phyloP scores from a whole-genome alignment of 2,888 invertebrate genomes.

The Busseola fusca region DNA sequence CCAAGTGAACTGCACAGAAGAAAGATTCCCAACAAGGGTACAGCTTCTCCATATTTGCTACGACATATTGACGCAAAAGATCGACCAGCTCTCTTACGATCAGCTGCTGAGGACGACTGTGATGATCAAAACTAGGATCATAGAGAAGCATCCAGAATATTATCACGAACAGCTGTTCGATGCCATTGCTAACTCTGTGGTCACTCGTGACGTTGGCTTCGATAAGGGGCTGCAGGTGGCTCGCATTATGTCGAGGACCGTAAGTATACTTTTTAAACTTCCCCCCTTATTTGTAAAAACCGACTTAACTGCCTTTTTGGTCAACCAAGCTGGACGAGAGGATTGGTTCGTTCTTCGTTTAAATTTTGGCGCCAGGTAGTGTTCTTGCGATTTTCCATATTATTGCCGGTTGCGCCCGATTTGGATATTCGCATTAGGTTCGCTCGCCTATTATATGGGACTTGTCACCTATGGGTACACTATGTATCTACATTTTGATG shows the following conservation, averaged over 20 bases:
- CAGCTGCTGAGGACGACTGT: constrained; percentile 87
- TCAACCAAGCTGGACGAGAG: not conserved
- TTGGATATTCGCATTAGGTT: not conserved
- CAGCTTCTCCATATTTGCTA: constrained; percentile 87
- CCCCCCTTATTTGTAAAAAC: not conserved
- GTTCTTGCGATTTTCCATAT: not conserved
- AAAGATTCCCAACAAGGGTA: constrained; percentile 78
- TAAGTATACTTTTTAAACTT: constrained; percentile 77
- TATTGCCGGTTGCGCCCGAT: no score
- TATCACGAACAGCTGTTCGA: constrained; percentile 90
- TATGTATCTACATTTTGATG: no score
- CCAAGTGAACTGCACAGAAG: constrained; percentile 81
- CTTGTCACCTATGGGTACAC: not conserved
- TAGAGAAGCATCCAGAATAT: constrained; percentile 85
- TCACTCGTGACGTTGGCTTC: constrained; percentile 87
- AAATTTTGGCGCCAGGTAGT: not conserved
- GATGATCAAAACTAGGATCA: constrained; percentile 82
- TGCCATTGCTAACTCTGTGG: constrained; percentile 85
- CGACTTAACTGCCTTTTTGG: not conserved
- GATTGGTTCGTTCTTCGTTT: no score
- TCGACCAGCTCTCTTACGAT: constrained; percentile 80
- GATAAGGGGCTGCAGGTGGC: constrained; percentile 84
- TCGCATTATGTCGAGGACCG: constrained; percentile 87
- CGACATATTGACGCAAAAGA: constrained; percentile 81
- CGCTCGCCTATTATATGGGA: not conserved